These are phyloP conservation scores for Medauroidea extradentata DNA, from an alignment of 1,140 invertebrate genomes.

Conservation along the genomic window DNA sequence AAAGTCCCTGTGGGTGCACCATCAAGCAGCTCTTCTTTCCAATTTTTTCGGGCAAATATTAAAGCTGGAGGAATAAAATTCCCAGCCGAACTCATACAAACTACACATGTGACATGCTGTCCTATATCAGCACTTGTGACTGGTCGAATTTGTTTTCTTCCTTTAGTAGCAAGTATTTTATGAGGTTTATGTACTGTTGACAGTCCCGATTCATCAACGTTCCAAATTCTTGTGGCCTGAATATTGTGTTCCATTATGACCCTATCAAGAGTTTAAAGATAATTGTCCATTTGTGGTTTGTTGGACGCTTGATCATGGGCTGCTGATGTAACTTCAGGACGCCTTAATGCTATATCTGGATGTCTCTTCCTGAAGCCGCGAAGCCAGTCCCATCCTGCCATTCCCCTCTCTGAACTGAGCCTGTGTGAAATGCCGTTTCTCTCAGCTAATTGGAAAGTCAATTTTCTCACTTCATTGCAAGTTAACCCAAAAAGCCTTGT, in stretches of 20 bases:
- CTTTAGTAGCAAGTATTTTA: conserved; percentile 33
- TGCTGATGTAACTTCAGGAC: background rate
- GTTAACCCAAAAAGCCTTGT: no score
- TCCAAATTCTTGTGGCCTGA: conserved; percentile 32
- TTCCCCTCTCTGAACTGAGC: no score
- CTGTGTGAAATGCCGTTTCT: no score
- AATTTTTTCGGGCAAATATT: conserved; percentile 18
- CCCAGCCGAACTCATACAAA: conserved; percentile 36
- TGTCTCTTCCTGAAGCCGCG: background rate
- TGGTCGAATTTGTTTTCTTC: conserved; percentile 28
- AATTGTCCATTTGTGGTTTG: conserved; percentile 12
- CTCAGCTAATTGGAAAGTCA: no score
- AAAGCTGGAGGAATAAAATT: conserved; percentile 27
- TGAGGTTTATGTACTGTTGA: conserved; percentile 35
- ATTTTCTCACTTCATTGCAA: no score
- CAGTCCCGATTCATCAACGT: conserved; percentile 38
- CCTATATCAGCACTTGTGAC: conserved; percentile 35
- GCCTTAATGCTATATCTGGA: background rate
- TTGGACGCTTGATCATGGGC: background rate
- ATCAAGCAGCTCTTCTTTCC: conserved; percentile 25
- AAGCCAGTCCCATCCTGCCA: no score
- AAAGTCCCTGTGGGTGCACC: conserved; percentile 25
- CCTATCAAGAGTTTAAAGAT: conserved; percentile 34
- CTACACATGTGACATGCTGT: conserved; percentile 30
- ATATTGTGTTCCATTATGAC: conserved; percentile 34